phyloP scores from a whole-genome alignment of 2,113 vertebrate species.

The Zosterops lateralis region DNA sequence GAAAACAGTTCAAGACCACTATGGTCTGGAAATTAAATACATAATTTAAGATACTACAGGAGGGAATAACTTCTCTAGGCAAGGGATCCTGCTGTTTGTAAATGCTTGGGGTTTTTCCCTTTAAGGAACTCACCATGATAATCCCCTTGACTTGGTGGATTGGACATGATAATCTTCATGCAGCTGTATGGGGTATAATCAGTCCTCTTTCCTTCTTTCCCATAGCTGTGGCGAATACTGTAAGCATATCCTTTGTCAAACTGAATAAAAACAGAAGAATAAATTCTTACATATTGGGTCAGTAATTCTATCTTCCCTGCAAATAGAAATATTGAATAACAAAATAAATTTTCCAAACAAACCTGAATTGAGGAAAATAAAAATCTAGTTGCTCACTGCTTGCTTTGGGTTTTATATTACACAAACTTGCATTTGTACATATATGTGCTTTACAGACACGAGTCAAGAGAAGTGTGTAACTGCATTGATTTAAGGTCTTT shows the following conservation, averaged over 20 bases:
- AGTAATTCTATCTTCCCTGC: conserved; percentile 64
- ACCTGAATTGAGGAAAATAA: background rate
- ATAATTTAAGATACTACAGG: background rate
- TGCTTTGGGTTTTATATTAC: background rate
- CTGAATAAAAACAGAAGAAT: conserved; percentile 71
- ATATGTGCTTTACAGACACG: rapidly evolving
- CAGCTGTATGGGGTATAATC: conserved; percentile 98
- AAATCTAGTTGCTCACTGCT: background rate
- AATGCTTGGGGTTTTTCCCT: background rate
- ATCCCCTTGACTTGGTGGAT: conserved; percentile 92
- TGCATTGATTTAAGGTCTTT: background rate
- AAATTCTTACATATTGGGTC: conserved; percentile 51
- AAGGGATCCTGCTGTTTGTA: background rate
- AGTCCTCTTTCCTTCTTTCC: conserved; percentile 93
- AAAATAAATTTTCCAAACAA: conserved; percentile 62
- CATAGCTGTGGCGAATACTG: conserved; percentile 92
- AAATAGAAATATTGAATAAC: conserved; percentile 69
- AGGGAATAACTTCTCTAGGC: background rate
- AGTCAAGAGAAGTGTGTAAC: background rate
- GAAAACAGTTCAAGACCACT: background rate
- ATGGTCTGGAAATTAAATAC: background rate
- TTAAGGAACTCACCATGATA: conserved; percentile 87
- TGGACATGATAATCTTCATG: conserved; percentile 98
- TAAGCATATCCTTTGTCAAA: conserved; percentile 98
- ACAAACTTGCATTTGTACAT: background rate